Percentiles rank a stretch among this genome's conserved stretches.
Evolutionary conservation across 2,797 vertebrate genomes (phyloP).

Genomic region (Aselliscus stoliczkanus): DNA sequence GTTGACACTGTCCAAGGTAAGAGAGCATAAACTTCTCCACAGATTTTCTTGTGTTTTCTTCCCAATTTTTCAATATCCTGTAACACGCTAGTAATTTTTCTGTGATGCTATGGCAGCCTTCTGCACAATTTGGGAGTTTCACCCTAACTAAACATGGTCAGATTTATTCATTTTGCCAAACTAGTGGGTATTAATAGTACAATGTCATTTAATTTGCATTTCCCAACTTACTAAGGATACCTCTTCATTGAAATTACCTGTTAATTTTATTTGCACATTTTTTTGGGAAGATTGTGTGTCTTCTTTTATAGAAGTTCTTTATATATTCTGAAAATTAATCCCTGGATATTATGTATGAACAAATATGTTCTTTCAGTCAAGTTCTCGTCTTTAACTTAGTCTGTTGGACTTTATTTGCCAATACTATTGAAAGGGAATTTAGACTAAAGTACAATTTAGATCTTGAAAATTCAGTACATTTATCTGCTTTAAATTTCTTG

Average conservation of each 20-base stretch:
- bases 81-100: background rate
- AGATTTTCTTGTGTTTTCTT: background rate
- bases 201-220: background rate
- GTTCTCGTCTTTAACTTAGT: background rate
- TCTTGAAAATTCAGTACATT: background rate
- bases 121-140: rapidly evolving
- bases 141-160: background rate
- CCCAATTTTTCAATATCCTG: background rate
- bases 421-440: background rate
- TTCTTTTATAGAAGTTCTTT: background rate
- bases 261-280: background rate
- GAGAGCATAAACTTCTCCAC: rapidly evolving
- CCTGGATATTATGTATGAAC: background rate
- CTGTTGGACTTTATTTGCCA: background rate
- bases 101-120: background rate
- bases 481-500: background rate
- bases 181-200: background rate
- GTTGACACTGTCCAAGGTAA: background rate
- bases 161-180: background rate
- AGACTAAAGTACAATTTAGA: background rate
- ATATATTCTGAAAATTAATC: background rate
- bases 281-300: background rate
- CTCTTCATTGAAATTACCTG: background rate
- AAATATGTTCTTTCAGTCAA: background rate
- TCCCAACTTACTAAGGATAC: background rate